These are phyloP conservation scores for Apeira syringaria DNA, from an alignment of 2,888 invertebrate species.

Conservation along the genomic window DNA sequence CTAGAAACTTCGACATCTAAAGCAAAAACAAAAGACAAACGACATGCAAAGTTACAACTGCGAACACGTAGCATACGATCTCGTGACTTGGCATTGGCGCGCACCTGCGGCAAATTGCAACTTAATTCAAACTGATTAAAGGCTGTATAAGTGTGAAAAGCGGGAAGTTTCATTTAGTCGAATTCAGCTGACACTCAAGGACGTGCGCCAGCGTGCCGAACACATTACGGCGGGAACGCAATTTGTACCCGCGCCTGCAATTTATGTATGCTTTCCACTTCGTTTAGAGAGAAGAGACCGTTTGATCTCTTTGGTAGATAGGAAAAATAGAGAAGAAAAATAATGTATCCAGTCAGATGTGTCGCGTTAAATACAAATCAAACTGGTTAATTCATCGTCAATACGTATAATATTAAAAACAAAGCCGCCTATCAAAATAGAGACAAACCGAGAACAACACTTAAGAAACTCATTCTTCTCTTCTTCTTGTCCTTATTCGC, in stretches of 20 bases:
- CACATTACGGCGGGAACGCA: conserved; percentile 67
- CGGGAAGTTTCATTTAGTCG: conserved; percentile 54
- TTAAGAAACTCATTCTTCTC: too few species aligned
- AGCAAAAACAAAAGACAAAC: conserved; percentile 7
- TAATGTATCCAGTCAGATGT: too few species aligned
- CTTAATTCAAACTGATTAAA: conserved; percentile 63
- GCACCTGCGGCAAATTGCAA: conserved; percentile 47
- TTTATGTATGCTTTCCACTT: conserved; percentile 70
- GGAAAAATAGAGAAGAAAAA: too few species aligned
- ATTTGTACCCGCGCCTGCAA: conserved; percentile 71
- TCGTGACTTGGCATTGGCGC: conserved; percentile 20
- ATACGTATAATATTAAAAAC: too few species aligned
- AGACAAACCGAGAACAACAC: too few species aligned
- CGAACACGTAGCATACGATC: conserved; percentile 2
- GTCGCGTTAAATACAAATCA: too few species aligned
- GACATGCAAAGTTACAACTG: conserved; percentile 12
- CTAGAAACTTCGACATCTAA: not conserved
- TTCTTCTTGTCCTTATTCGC: too few species aligned
- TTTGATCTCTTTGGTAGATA: conserved; percentile 32
- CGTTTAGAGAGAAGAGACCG: conserved; percentile 58
- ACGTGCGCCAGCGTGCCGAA: conserved; percentile 56
- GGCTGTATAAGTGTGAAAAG: conserved; percentile 50
- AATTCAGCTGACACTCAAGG: conserved; percentile 58
- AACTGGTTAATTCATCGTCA: too few species aligned
- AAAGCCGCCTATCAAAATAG: too few species aligned